A percentile compares a stretch with the other conserved stretches of the same genome.
phyloP scores from a whole-genome alignment of 2,888 invertebrate genomes.

The Ormia ochracea region DNA sequence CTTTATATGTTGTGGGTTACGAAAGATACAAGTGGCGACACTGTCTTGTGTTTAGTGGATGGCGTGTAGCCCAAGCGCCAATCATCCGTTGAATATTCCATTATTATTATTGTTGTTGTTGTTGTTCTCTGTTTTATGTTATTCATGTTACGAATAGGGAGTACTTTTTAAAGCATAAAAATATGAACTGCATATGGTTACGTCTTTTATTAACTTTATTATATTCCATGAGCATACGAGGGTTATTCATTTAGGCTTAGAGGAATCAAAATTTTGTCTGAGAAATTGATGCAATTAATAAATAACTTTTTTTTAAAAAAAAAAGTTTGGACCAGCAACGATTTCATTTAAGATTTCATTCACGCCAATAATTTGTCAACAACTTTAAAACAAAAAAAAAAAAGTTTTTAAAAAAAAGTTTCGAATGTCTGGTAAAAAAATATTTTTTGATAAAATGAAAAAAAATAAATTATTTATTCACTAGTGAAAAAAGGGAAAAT shows the following conservation, averaged over 20 bases:
- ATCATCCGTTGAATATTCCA: slow-evolving; percentile 13
- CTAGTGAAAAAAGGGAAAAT: too few species aligned
- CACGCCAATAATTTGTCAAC: slow-evolving; percentile 6
- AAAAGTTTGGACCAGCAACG: background rate
- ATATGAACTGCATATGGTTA: slow-evolving; percentile 23
- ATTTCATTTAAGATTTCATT: slow-evolving; percentile 11
- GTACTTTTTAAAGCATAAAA: slow-evolving; percentile 4
- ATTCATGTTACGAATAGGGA: slow-evolving; percentile 13
- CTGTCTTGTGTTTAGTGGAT: slow-evolving; percentile 40
- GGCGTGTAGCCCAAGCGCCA: slow-evolving; percentile 33
- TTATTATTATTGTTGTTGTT: background rate
- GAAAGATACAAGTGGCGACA: slow-evolving; percentile 60
- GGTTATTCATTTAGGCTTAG: background rate
- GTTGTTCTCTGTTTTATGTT: background rate
- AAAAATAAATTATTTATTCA: too few species aligned
- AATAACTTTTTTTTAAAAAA: too few species aligned
- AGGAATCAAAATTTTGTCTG: too few species aligned
- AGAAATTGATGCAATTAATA: too few species aligned
- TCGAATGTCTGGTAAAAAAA: too few species aligned
- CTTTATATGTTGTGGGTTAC: slow-evolving; percentile 25
- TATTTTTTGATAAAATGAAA: too few species aligned
- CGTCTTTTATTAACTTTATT: slow-evolving; percentile 12
- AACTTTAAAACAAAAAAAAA: slow-evolving; percentile 30
- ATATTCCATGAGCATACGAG: slow-evolving; percentile 6
- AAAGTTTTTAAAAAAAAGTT: too few species aligned